Conservation (phyloP, 2,113 vertebrate genomes). For the Strigops habroptila region DNA sequence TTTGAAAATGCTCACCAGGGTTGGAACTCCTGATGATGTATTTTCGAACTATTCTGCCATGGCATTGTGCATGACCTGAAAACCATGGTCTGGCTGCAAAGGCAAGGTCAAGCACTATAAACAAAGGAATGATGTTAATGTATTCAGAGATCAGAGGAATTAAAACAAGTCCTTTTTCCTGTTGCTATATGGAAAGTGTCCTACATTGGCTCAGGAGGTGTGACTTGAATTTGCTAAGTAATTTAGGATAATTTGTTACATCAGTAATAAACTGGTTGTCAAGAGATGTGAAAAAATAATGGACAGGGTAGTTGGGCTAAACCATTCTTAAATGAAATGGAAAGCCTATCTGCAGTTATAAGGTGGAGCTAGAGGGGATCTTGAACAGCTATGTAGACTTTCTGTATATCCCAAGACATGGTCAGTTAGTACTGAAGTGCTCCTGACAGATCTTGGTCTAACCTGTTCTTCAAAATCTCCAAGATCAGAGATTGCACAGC, state of each 20-base stretch:
- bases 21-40: not conserved
- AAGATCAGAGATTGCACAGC: not conserved
- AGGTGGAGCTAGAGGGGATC: not conserved
- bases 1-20: not conserved
- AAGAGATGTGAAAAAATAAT: not conserved
- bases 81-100: constrained; percentile 3
- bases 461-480: not conserved
- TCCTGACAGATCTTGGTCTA: not conserved
- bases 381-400: not conserved
- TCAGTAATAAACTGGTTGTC: not conserved
- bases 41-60: constrained; percentile 1
- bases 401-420: not conserved
- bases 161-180: not conserved
- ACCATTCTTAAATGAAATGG: not conserved
- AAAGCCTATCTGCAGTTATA: not conserved
- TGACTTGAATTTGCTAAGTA: not conserved
- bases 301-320: not conserved
- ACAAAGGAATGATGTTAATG: not conserved
- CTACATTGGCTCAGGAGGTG: not conserved
- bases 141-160: not conserved
- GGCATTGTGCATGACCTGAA: constrained; percentile 43
- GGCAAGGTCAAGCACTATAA: constrained; percentile 25
- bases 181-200: not conserved
- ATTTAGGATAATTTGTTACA: not conserved
- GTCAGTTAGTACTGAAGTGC: not conserved